Evolutionary conservation across 2,888 invertebrate species (phyloP), one percentile per base, ranked within the genome.

Genomic region (Labia minor): DNA sequence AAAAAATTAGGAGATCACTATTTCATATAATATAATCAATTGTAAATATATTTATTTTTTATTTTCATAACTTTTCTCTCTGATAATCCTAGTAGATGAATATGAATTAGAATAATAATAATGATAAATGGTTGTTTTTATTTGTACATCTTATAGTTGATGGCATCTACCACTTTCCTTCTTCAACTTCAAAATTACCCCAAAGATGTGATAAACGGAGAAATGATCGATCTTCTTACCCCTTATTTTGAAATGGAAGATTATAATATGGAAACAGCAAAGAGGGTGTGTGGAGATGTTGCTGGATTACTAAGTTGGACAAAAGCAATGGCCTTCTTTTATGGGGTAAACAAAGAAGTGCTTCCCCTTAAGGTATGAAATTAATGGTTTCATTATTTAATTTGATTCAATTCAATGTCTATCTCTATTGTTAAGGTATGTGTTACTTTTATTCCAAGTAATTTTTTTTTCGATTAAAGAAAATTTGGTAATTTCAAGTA

Each of bases 231-330:
- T 76, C 82, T 96, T 69, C 78, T 97, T 66, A 83, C 87, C 71
- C 95, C 95, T 0, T 97, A 95, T 77, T 92, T 95, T 73, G 87
- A 88, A 76, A 93, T 94, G 93, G 95, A 95, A 73, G 96, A 97
- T 77, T 97, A 96, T 77, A 94, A 92, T 75, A 92, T 96, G 90
- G 96, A 97, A 74, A 95, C 90, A 66, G 97, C 97, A 0, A 89
- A 93, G 75, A 83, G 95, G 70, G 96, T 96, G 2, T 97, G 96
- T 75, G 96, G 96, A 66, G 96, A 97, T 75, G 96, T 97, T 0
- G 95, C 97, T 14, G 97, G 97, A 1, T 80, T 97, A 11, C 78
- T 94, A 1, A 94, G 95, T 0, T 97, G 97, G 97, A 96, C 96
- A 0, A 92, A 93, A 78, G 94, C 95, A 1, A 95, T 95, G 95